These are phyloP conservation scores for Phainopepla nitens DNA, from an alignment of 2,113 vertebrate species.

Conservation along the genomic window DNA sequence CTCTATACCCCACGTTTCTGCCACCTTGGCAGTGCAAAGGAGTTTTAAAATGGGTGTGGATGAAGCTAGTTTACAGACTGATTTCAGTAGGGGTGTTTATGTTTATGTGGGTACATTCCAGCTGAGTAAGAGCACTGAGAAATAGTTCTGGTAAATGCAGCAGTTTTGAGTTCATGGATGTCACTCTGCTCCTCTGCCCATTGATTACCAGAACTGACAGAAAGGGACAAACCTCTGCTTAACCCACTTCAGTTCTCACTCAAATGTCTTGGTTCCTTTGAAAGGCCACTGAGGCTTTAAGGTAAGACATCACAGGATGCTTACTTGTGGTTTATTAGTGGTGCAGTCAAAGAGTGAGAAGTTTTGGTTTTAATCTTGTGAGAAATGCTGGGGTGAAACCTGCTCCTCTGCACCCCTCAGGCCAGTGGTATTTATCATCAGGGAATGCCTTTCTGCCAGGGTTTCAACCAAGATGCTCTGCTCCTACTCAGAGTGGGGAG, in stretches of 20 bases:
- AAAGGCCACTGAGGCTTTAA: not conserved
- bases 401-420: not conserved
- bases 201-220: not conserved
- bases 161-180: not conserved
- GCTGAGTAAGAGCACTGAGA: conserved; percentile 8
- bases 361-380: not conserved
- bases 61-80: not conserved
- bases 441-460: not conserved
- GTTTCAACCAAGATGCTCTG: not conserved
- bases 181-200: not conserved
- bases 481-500: not conserved
- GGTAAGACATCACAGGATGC: not conserved
- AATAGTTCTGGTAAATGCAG: not conserved
- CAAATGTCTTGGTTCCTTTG: not conserved
- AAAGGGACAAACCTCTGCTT: not conserved
- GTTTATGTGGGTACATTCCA: not conserved
- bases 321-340: not conserved
- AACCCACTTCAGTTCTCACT: not conserved
- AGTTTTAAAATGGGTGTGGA: not conserved
- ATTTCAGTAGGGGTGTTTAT: not conserved
- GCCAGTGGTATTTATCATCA: not conserved
- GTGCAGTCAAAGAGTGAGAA: not conserved
- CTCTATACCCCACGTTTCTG: not conserved
- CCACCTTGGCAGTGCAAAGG: not conserved
- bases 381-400: not conserved